Percentiles rank a stretch among this genome's conserved stretches.
Evolutionary conservation across 2,797 vertebrate species (phyloP).

Genomic region (Rhinichthys osculus): DNA sequence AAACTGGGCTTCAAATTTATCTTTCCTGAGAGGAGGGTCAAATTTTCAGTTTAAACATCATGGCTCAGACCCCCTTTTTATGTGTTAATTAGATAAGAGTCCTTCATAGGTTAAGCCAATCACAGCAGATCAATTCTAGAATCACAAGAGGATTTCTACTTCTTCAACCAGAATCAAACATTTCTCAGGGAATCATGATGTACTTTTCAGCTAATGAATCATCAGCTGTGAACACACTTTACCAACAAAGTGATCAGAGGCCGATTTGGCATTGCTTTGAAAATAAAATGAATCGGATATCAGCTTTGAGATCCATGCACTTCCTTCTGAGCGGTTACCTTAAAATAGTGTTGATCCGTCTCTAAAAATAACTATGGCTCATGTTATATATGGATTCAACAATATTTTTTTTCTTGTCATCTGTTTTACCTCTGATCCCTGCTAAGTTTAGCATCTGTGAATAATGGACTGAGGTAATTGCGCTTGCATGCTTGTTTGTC

Average conservation of each 20-base stretch:
- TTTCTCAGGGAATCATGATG: neutral
- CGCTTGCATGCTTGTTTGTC: constrained; percentile 33
- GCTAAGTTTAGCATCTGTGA: constrained; percentile 57
- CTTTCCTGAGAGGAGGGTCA: neutral
- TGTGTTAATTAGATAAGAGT: neutral
- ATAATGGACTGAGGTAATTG: constrained; percentile 46
- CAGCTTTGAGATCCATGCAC: neutral
- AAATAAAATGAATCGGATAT: constrained; percentile 6
- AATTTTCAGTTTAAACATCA: neutral
- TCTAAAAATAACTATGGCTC: constrained; percentile 28
- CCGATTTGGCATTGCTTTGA: constrained; percentile 1
- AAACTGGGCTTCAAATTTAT: neutral
- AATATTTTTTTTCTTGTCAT: neutral
- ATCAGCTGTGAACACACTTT: constrained; percentile 10
- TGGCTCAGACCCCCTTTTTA: neutral
- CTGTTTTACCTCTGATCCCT: constrained; percentile 55
- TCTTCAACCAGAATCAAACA: constrained; percentile 1
- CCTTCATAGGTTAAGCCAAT: constrained; percentile 31
- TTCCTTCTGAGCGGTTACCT: neutral
- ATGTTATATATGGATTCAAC: constrained; percentile 16
- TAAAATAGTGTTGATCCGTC: constrained; percentile 7
- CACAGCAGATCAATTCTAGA: constrained; percentile 7
- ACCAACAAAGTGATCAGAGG: neutral
- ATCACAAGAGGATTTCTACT: neutral
- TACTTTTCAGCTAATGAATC: constrained; percentile 24